Percentiles rank a stretch among this genome's conserved stretches.
phyloP scores from a whole-genome alignment of 2,888 invertebrate genomes.

The Cheilosia grossa region DNA sequence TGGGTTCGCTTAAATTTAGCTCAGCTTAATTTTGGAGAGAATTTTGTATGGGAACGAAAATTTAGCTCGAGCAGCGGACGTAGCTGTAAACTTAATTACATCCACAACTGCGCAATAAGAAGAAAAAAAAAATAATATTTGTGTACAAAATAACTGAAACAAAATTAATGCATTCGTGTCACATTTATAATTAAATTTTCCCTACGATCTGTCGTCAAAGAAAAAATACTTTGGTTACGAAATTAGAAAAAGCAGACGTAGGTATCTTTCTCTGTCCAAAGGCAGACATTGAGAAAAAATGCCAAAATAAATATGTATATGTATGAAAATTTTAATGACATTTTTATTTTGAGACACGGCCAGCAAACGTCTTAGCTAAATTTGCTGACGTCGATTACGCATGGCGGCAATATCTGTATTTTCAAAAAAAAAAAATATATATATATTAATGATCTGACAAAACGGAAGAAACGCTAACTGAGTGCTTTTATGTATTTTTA shows the following conservation, averaged over 20 bases:
- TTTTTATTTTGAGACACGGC: conserved; percentile 35
- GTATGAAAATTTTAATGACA: conserved; percentile 32
- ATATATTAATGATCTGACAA: conserved; percentile 13
- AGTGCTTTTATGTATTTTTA: conserved; percentile 22
- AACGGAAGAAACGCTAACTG: conserved; percentile 11
- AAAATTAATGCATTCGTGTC: neutral
- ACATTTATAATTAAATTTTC: conserved; percentile 59
- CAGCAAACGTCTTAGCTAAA: conserved; percentile 34
- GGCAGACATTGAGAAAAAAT: conserved; percentile 27
- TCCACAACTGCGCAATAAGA: conserved; percentile 25
- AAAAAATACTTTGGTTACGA: conserved; percentile 6
- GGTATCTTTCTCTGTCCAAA: conserved; percentile 23
- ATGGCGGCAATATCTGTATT: conserved; percentile 9
- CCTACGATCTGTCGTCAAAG: conserved; percentile 17
- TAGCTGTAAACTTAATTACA: conserved; percentile 33
- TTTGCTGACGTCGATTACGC: conserved; percentile 13
- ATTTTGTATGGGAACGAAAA: no score
- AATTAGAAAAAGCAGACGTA: conserved; percentile 31
- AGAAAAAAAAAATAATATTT: conserved; percentile 1
- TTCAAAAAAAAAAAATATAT: neutral
- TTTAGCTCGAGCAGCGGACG: no score
- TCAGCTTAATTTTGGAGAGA: no score
- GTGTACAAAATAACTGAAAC: neutral
- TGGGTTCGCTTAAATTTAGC: no score
- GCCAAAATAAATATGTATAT: neutral